A percentile compares a stretch with the other conserved stretches of the same genome.
These are phyloP conservation scores for Myotis pilosus DNA, from an alignment of 2,797 vertebrate genomes.

Conservation along the genomic window DNA sequence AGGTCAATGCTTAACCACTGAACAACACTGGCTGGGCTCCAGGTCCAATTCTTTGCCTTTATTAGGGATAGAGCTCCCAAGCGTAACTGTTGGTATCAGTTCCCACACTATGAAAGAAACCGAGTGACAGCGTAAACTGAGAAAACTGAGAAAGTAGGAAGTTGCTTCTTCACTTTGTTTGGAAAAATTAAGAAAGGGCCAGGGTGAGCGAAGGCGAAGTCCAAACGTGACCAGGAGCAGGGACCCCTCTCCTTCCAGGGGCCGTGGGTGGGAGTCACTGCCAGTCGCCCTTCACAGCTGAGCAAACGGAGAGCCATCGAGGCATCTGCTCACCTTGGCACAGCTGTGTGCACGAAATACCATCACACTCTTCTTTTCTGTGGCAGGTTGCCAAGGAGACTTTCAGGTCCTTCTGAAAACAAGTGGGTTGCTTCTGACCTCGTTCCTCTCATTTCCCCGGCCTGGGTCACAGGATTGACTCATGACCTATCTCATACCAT, in stretches of 20 bases:
- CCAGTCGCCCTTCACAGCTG: neutral
- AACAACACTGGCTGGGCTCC: no score
- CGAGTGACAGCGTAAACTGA: neutral
- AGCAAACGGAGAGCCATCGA: neutral
- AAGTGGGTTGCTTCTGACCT: neutral
- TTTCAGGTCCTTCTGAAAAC: neutral
- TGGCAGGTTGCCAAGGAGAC: neutral
- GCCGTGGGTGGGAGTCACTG: neutral
- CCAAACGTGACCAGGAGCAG: neutral
- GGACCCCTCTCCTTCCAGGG: neutral
- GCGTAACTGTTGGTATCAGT: neutral
- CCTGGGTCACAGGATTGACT: neutral
- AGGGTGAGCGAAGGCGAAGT: neutral
- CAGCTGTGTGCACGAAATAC: fast-evolving
- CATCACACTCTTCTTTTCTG: neutral
- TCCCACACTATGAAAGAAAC: neutral
- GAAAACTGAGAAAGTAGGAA: neutral
- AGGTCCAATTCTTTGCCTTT: neutral
- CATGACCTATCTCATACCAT: neutral
- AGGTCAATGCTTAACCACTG: no score
- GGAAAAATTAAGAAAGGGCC: neutral
- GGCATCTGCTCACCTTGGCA: neutral
- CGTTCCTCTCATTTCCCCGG: neutral
- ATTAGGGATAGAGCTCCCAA: neutral
- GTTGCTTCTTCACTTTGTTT: neutral